Evolutionary conservation across 2,888 invertebrate genomes (phyloP).

Genomic region (Petrolisthes manimaculis): DNA sequence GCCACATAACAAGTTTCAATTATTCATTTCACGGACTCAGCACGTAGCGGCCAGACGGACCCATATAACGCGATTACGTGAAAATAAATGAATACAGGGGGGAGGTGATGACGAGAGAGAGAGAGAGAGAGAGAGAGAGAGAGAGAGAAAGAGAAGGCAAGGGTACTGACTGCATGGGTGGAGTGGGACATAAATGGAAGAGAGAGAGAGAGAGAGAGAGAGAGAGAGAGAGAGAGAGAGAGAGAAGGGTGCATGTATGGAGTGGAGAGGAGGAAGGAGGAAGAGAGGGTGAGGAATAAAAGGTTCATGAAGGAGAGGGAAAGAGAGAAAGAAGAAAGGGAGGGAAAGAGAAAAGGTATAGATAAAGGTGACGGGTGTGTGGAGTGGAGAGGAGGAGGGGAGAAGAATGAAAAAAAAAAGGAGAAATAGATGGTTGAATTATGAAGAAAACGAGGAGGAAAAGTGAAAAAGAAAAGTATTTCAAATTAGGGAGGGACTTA

Average conservation of each 20-base stretch:
- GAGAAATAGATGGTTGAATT: neutral
- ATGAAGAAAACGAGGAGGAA: neutral
- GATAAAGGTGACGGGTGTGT: neutral
- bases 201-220: neutral
- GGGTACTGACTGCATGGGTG: neutral
- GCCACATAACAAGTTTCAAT: too few relatives aligned
- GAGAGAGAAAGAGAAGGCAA: neutral
- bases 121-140: slow-evolving; percentile 21
- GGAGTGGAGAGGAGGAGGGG: neutral
- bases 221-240: neutral
- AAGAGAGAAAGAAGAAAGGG: slow-evolving; percentile 10
- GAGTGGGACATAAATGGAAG: neutral
- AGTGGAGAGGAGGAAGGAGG: neutral
- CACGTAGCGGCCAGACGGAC: too few relatives aligned
- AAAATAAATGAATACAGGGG: neutral
- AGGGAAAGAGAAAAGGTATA: neutral
- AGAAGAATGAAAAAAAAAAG: neutral
- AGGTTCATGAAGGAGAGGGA: slow-evolving; percentile 15
- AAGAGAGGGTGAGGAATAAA: neutral
- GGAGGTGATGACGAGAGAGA: neutral
- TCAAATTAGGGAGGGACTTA: neutral
- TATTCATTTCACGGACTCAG: too few relatives aligned
- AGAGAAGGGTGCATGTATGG: neutral
- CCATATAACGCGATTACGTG: too few relatives aligned
- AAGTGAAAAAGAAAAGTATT: slow-evolving; percentile 2